Base-by-base conservation (phyloP, 2,113 vertebrate species). In the Erinaceus europaeus region DNA sequence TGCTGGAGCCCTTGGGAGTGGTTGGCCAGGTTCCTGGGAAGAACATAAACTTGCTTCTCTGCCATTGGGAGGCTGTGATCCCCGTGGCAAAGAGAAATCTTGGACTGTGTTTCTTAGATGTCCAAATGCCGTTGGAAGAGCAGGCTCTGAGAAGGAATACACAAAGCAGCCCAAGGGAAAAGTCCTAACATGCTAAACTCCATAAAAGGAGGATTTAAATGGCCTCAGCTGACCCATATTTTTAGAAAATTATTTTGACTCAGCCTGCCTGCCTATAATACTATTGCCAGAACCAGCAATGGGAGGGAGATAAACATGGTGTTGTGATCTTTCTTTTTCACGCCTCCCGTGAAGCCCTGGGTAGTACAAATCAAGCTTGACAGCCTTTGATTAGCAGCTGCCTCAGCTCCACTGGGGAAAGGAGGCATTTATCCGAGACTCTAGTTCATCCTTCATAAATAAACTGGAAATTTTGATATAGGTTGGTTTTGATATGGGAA, bases 241-340 rank as follows among this genome's bases (percentile, higher is more conserved):
- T 95, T 94, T 95, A 95, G 95, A 89, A 94, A 91, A 91, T 53
- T 74, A 84, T 93, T 93, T 95, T 73, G 57, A 93, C 72, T 93
- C 86, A 52, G 86, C 36, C 84, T 75, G 84, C 75, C 78, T 85
- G 81, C 29, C 73, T 67, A 32, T 85, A 82, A 67, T 73, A 42
- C 55, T 83, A 3, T 59, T 84, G 87, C 74, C 84, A 94, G 89
- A 89, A 93, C 71, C 52, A 81, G 84, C 84, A 34, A 27, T n/a
- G 87, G 48, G 81, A 87, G 50, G 25, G 61, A 91, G 90, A 86
- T 65, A 86, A 92, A 93, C 67, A 84, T 18, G 38, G 46, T 27
- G 68, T 23, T 61, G 27, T 1, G 25, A 9, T 84, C 52, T 74
- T 91, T 74, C 44, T 82, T 53, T 78, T 72, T n/a, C 71, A n/a